Percentiles rank a stretch among this genome's conserved stretches.
These are phyloP conservation scores for Miichthys miiuy DNA, from an alignment of 2,797 vertebrate species.

Conservation along the genomic window DNA sequence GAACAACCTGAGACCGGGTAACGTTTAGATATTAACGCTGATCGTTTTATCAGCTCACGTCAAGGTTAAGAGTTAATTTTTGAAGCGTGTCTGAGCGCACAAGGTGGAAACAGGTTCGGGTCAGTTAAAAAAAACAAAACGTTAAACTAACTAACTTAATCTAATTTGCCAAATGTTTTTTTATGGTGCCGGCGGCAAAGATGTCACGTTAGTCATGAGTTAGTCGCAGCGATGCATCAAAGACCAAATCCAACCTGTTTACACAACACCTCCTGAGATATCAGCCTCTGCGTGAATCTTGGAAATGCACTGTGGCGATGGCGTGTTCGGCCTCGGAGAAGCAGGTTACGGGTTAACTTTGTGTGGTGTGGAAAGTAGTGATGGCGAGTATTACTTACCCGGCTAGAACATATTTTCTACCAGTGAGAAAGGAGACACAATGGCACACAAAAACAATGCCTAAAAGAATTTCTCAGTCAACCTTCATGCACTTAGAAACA, in stretches of 20 bases:
- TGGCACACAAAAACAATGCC: constrained; percentile 78
- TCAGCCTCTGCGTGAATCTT: constrained; percentile 26
- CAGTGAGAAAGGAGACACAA: constrained; percentile 89
- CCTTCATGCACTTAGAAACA: constrained; percentile 53
- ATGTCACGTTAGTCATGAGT: not conserved
- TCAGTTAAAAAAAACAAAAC: not conserved
- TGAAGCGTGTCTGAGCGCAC: not conserved
- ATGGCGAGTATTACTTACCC: constrained; percentile 91
- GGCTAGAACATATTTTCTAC: constrained; percentile 97
- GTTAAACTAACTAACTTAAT: not conserved
- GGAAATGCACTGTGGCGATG: constrained; percentile 79
- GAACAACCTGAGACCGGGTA: too few relatives aligned
- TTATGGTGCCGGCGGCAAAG: not conserved
- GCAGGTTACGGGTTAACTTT: constrained; percentile 30
- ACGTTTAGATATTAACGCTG: too few relatives aligned
- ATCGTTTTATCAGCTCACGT: too few relatives aligned
- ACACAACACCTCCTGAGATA: not conserved
- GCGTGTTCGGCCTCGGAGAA: constrained; percentile 39
- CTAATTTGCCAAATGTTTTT: not conserved
- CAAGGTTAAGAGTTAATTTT: not conserved
- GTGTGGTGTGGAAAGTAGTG: constrained; percentile 39
- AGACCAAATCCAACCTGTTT: not conserved
- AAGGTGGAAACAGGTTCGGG: not conserved
- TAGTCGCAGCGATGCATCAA: not conserved
- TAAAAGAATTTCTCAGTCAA: constrained; percentile 68